phyloP scores from a whole-genome alignment of 1,140 invertebrate species.

The Halesus radiatus region DNA sequence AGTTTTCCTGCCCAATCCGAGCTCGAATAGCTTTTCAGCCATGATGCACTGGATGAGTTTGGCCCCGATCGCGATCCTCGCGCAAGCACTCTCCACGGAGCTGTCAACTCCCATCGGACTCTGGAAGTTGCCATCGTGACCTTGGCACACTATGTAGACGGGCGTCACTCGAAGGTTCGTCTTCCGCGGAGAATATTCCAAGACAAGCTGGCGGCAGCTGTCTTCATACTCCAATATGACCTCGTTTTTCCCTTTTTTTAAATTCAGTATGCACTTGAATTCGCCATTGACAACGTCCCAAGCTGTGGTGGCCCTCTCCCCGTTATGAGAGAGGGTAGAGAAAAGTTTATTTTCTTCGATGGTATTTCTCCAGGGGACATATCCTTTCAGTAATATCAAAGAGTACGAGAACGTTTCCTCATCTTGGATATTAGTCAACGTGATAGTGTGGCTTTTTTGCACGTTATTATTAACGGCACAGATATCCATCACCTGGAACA shows the following conservation, averaged over 20 bases:
- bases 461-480: constrained; percentile 51
- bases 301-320: constrained; percentile 59
- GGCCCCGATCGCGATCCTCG: constrained; percentile 82
- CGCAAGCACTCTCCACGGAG: constrained; percentile 80
- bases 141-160: constrained; percentile 81
- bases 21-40: constrained; percentile 89
- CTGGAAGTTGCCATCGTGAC: constrained; percentile 86
- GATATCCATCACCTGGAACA: constrained; percentile 55
- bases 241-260: constrained; percentile 65
- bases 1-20: constrained; percentile 83
- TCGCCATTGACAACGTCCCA: constrained; percentile 68
- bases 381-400: constrained; percentile 66
- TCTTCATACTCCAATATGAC: constrained; percentile 63
- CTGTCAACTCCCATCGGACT: constrained; percentile 78
- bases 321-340: constrained; percentile 61
- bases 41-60: constrained; percentile 88
- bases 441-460: constrained; percentile 40
- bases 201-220: constrained; percentile 59
- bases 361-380: constrained; percentile 62
- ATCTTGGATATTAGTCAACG: constrained; percentile 60
- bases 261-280: constrained; percentile 66
- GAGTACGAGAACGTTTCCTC: constrained; percentile 68
- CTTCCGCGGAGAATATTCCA: constrained; percentile 66
- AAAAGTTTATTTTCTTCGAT: constrained; percentile 64
- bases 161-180: constrained; percentile 73